phyloP scores from a whole-genome alignment of 1,140 invertebrate species.

The Drosophila paulistorum region DNA sequence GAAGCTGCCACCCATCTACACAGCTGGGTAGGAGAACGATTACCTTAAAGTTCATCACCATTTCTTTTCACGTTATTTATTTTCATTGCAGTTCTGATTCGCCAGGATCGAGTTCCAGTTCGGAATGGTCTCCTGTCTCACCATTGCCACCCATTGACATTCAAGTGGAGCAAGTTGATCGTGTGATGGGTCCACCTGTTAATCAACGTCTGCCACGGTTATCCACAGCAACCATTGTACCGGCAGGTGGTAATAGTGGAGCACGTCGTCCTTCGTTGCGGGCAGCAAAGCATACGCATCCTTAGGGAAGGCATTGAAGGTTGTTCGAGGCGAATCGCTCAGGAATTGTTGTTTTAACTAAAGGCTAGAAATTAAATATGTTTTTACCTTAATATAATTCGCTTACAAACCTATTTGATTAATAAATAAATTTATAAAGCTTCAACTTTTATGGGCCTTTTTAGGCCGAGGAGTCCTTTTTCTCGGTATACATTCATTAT shows the following conservation, averaged over 20 bases:
- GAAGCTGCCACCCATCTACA: constrained; percentile 82
- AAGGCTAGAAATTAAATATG: constrained; percentile 28
- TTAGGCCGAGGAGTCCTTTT: too few relatives aligned
- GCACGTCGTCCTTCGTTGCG: constrained; percentile 58
- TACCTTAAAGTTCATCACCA: background rate
- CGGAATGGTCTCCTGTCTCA: constrained; percentile 81
- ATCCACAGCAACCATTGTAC: constrained; percentile 27
- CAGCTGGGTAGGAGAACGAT: constrained; percentile 66
- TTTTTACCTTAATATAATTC: constrained; percentile 6
- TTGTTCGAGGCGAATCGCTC: constrained; percentile 45
- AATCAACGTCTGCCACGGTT: constrained; percentile 75
- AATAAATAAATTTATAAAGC: constrained; percentile 11
- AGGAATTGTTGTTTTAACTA: constrained; percentile 64
- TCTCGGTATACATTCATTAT: too few relatives aligned
- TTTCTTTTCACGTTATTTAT: background rate
- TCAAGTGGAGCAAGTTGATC: constrained; percentile 64
- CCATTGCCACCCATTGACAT: constrained; percentile 73
- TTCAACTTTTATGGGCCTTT: too few relatives aligned
- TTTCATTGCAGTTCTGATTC: constrained; percentile 69
- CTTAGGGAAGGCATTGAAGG: constrained; percentile 33
- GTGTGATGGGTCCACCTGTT: constrained; percentile 78
- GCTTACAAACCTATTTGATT: constrained; percentile 33
- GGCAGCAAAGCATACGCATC: constrained; percentile 53
- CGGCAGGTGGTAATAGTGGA: constrained; percentile 21
- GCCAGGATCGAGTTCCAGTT: constrained; percentile 80